phyloP scores from a whole-genome alignment of 2,797 vertebrate genomes.

The Hemibagrus guttatus region DNA sequence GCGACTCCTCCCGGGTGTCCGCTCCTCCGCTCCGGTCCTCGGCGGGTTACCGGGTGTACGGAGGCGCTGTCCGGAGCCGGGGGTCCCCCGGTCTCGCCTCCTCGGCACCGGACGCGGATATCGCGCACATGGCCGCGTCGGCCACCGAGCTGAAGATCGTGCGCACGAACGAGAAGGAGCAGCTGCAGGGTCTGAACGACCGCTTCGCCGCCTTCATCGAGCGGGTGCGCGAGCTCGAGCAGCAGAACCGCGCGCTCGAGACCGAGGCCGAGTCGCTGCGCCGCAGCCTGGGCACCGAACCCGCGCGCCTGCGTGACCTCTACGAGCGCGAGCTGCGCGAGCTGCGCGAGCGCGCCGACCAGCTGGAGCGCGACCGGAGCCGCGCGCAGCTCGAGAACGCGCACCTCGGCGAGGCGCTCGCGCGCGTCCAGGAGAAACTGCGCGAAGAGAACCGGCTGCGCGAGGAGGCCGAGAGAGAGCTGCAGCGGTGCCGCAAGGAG shows the following conservation, averaged over 20 bases:
- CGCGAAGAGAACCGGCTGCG: slow-evolving; percentile 75
- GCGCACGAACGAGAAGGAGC: slow-evolving; percentile 83
- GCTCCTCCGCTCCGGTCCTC: slow-evolving; percentile 59
- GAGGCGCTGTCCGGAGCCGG: slow-evolving; percentile 12
- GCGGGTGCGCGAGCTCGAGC: slow-evolving; percentile 80
- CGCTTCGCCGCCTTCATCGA: slow-evolving; percentile 84
- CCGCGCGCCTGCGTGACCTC: slow-evolving; percentile 79
- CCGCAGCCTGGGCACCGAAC: slow-evolving; percentile 75
- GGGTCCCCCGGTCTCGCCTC: slow-evolving; percentile 52
- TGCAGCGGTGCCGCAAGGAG: slow-evolving; percentile 79
- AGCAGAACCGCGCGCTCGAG: slow-evolving; percentile 81
- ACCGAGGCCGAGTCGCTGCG: slow-evolving; percentile 79
- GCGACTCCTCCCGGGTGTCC: slow-evolving; percentile 74
- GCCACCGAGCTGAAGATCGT: slow-evolving; percentile 83
- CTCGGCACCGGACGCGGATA: slow-evolving; percentile 69
- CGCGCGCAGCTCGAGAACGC: slow-evolving; percentile 80
- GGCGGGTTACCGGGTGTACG: slow-evolving; percentile 71
- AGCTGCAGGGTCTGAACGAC: slow-evolving; percentile 79
- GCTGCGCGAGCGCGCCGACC: slow-evolving; percentile 76
- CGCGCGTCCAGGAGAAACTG: slow-evolving; percentile 73
- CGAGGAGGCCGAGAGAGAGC: slow-evolving; percentile 77
- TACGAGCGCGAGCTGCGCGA: slow-evolving; percentile 83
- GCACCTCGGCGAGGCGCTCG: slow-evolving; percentile 75
- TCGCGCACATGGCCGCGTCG: slow-evolving; percentile 78
- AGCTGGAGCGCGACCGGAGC: slow-evolving; percentile 80